These are phyloP conservation scores for Pardosa pseudoannulata DNA, from an alignment of 2,888 invertebrate species.

Conservation along the genomic window DNA sequence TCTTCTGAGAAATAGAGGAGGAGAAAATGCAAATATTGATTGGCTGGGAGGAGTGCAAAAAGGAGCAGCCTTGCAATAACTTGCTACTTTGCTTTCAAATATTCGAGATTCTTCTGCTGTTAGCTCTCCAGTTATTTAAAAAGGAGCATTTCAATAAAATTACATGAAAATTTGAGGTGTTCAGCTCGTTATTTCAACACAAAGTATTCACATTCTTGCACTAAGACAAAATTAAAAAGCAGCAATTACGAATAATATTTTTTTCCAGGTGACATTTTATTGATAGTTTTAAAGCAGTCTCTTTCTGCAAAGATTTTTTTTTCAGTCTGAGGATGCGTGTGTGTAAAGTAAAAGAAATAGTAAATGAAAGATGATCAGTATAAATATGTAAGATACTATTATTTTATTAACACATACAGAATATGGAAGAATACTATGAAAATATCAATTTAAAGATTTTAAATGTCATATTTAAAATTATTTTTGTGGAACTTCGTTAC, in stretches of 20 bases:
- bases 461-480: too few species aligned
- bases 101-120: not conserved
- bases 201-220: not conserved
- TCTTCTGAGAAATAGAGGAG: slow-evolving; percentile 5
- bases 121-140: not conserved
- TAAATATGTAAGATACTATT: too few species aligned
- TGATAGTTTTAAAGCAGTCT: not conserved
- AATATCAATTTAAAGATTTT: too few species aligned
- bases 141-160: not conserved
- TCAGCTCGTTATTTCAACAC: not conserved
- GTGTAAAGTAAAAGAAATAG: not conserved
- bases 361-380: too few species aligned
- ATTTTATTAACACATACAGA: too few species aligned
- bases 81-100: slow-evolving; percentile 5
- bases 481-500: too few species aligned
- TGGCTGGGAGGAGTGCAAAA: not conserved
- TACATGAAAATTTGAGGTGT: not conserved
- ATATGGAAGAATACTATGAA: too few species aligned
- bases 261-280: too few species aligned
- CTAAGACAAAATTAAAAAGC: not conserved
- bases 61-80: slow-evolving; percentile 10
- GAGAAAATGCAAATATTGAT: slow-evolving; percentile 17
- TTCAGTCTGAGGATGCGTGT: not conserved
- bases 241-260: not conserved
- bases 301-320: not conserved